Evolutionary conservation across 2,888 invertebrate genomes (phyloP).

Genomic region (Luffia ferchaultella): DNA sequence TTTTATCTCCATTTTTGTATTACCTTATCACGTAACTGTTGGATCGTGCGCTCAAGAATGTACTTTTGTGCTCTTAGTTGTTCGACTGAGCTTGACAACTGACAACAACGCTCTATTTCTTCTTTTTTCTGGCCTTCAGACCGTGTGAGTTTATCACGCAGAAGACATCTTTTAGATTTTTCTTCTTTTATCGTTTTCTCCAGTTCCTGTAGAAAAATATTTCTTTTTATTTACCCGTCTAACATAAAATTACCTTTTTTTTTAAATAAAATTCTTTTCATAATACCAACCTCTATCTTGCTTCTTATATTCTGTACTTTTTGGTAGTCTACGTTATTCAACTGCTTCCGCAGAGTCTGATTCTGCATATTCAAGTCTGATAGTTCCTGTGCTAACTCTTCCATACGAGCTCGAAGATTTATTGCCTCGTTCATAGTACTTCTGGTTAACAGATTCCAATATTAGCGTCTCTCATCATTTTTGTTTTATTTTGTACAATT

Average conservation of each 20-base stretch:
- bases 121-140: conserved; percentile 38
- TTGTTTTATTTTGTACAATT: no score
- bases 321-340: conserved; percentile 16
- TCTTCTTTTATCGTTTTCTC: conserved; percentile 46
- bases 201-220: conserved; percentile 28
- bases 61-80: conserved; percentile 29
- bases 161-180: conserved; percentile 26
- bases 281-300: background rate
- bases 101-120: conserved; percentile 26
- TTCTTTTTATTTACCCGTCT: no score
- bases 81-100: conserved; percentile 35
- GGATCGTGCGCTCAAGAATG: conserved; percentile 32
- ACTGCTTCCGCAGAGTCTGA: conserved; percentile 35
- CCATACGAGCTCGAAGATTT: conserved; percentile 31
- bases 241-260: no score
- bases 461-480: no score
- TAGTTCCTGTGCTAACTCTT: conserved; percentile 33
- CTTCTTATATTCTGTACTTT: background rate
- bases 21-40: conserved; percentile 41
- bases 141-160: conserved; percentile 31
- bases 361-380: conserved; percentile 38
- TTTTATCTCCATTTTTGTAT: no score
- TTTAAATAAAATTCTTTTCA: no score
- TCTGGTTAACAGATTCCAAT: conserved; percentile 20
- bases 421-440: conserved; percentile 36